Evolutionary conservation across 2,113 vertebrate species (phyloP).

Genomic region (Ailuropoda melanoleuca): DNA sequence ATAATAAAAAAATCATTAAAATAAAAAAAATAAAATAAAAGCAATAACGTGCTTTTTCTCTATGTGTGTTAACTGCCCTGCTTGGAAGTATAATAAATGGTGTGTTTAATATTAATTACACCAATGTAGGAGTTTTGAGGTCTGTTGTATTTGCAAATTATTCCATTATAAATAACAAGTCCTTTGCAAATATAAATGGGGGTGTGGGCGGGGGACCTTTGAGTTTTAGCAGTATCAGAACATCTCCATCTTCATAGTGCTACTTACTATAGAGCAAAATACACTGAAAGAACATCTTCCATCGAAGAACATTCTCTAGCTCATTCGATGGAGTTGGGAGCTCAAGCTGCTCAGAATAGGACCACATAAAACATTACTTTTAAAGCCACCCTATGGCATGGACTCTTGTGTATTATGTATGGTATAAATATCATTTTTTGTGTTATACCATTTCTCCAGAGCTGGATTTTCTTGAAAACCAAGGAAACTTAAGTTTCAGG

Average conservation of each 20-base stretch:
- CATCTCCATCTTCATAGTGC: background rate
- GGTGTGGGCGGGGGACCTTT: background rate
- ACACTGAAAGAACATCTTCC: background rate
- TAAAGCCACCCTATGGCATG: background rate
- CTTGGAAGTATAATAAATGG: slow-evolving; percentile 17
- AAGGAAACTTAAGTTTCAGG: background rate
- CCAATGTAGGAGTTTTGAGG: background rate
- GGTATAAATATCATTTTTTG: background rate
- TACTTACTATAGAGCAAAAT: background rate
- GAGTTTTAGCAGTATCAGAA: background rate
- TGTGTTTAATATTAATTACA: slow-evolving; percentile 56
- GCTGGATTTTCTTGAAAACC: background rate
- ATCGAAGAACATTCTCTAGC: background rate
- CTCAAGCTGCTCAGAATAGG: background rate
- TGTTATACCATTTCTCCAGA: background rate
- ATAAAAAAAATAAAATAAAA: too few relatives aligned
- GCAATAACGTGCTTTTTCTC: background rate
- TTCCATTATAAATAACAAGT: slow-evolving; percentile 27
- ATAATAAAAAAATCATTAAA: too few relatives aligned
- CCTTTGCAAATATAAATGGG: background rate
- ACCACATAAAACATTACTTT: background rate
- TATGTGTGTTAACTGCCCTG: background rate
- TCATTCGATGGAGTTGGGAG: background rate
- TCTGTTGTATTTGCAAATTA: slow-evolving; percentile 50
- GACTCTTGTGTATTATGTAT: background rate